phyloP scores from a whole-genome alignment of 2,797 vertebrate species.

The Hylomyscus alleni region DNA sequence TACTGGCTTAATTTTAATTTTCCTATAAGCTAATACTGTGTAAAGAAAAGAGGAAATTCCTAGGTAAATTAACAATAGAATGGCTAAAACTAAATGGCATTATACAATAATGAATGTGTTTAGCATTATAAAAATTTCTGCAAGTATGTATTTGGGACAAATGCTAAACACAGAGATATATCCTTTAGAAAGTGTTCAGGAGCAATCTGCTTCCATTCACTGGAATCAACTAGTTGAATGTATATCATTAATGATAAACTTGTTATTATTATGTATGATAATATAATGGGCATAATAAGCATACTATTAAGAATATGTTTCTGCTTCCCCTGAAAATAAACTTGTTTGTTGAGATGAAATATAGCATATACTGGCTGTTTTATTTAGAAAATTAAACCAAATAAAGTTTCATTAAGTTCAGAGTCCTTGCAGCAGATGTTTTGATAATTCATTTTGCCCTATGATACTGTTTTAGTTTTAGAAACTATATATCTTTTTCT shows the following conservation, averaged over 20 bases:
- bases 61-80: conserved; percentile 16
- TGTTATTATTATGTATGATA: not conserved
- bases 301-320: conserved; percentile 4
- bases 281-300: not conserved
- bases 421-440: conserved; percentile 45
- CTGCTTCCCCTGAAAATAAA: not conserved
- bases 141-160: not conserved
- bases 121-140: not conserved
- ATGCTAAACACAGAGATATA: not conserved
- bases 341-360: conserved; percentile 22
- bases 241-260: not conserved
- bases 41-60: not conserved
- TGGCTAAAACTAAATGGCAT: not conserved
- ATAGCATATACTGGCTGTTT: not conserved
- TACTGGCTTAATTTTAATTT: conserved; percentile 58
- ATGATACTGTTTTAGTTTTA: conserved; percentile 59
- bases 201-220: not conserved
- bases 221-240: conserved; percentile 8
- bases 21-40: not conserved
- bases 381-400: conserved; percentile 42
- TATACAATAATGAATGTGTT: not conserved
- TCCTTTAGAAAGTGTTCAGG: conserved; percentile 7
- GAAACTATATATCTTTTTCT: conserved; percentile 37
- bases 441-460: conserved; percentile 59
- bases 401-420: conserved; percentile 60